These are phyloP conservation scores for Wasmannia auropunctata DNA, from an alignment of 1,140 invertebrate species.

Conservation along the genomic window DNA sequence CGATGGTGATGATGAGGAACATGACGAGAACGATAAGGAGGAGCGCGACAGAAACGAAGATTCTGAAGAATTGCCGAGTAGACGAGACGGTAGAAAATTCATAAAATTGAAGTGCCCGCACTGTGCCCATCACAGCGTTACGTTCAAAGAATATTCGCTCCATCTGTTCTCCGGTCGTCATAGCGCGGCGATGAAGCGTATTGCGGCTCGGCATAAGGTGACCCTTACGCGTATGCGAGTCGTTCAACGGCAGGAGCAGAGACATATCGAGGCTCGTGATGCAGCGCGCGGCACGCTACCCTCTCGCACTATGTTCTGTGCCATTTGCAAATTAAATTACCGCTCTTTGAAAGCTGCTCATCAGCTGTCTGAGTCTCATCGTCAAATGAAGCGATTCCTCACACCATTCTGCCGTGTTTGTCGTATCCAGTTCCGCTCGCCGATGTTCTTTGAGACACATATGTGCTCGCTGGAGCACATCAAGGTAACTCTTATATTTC, in stretches of 20 bases:
- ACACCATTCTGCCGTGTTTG: conserved; percentile 91
- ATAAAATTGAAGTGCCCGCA: conserved; percentile 91
- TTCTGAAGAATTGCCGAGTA: conserved; percentile 81
- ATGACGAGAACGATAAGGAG: conserved; percentile 81
- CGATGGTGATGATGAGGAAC: conserved; percentile 84
- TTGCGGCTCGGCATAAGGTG: conserved; percentile 89
- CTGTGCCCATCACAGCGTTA: conserved; percentile 89
- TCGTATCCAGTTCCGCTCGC: conserved; percentile 90
- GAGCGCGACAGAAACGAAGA: conserved; percentile 75
- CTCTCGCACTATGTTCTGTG: conserved; percentile 89
- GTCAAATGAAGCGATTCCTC: conserved; percentile 93
- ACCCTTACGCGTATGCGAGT: conserved; percentile 90
- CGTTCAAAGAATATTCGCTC: conserved; percentile 90
- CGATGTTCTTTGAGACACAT: conserved; percentile 93
- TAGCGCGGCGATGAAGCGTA: conserved; percentile 89
- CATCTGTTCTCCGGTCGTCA: conserved; percentile 90
- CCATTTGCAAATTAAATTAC: conserved; percentile 92
- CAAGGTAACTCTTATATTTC: conserved; percentile 85
- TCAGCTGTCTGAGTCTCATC: conserved; percentile 90
- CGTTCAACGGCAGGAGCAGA: conserved; percentile 90
- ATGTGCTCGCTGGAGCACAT: conserved; percentile 92
- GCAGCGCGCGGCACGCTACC: conserved; percentile 88
- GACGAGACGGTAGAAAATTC: conserved; percentile 85
- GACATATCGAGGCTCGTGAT: conserved; percentile 89
- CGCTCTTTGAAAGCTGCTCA: conserved; percentile 91